Conservation (phyloP, 2,888 invertebrate species). For the Hypolimnas misippus region DNA sequence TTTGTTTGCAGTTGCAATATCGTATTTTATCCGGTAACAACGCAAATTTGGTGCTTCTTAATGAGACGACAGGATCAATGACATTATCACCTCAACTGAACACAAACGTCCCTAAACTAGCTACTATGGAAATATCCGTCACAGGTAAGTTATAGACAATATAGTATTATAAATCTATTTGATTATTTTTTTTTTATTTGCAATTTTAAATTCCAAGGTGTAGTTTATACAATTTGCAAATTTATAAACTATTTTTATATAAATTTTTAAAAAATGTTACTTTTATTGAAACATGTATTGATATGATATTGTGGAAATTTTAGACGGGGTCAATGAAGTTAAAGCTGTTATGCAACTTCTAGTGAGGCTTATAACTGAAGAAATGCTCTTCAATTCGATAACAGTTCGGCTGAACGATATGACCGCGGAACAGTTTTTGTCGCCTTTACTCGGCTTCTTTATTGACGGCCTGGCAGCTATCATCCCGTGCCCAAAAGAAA, state of each 20-base stretch:
- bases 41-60: slow-evolving; percentile 93
- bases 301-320: neutral
- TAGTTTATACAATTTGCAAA: too few species aligned
- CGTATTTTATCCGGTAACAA: slow-evolving; percentile 96
- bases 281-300: neutral
- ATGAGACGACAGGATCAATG: slow-evolving; percentile 92
- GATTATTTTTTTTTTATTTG: too few species aligned
- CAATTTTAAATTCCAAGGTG: too few species aligned
- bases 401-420: slow-evolving; percentile 96
- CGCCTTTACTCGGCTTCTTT: slow-evolving; percentile 94
- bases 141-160: slow-evolving; percentile 85
- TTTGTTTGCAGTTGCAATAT: slow-evolving; percentile 86
- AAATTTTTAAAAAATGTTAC: neutral
- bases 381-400: slow-evolving; percentile 97
- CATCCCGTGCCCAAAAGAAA: slow-evolving; percentile 95
- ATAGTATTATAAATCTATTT: too few species aligned
- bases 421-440: slow-evolving; percentile 96
- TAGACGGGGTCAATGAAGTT: slow-evolving; percentile 96
- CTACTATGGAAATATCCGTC: slow-evolving; percentile 96
- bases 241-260: too few species aligned
- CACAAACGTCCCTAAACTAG: slow-evolving; percentile 96
- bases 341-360: slow-evolving; percentile 96
- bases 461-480: slow-evolving; percentile 96
- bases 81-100: slow-evolving; percentile 96
- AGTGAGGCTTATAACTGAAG: slow-evolving; percentile 95